These are phyloP conservation scores for Cryptocephalus primarius DNA, from an alignment of 2,888 invertebrate genomes.

Conservation along the genomic window DNA sequence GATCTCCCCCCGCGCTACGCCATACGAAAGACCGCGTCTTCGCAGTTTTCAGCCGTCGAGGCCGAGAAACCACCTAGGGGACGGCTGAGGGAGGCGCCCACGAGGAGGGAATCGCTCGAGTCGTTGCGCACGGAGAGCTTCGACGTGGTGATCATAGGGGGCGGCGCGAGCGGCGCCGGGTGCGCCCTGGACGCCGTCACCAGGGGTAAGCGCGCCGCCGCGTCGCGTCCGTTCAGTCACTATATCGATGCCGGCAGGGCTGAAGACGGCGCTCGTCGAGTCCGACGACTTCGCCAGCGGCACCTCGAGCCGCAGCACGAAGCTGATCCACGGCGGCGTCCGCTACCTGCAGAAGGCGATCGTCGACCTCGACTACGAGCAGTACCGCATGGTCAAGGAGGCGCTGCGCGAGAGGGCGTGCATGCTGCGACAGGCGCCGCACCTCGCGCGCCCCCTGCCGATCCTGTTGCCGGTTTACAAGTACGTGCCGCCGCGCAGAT, in stretches of 20 bases:
- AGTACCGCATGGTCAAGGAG: conserved; percentile 98
- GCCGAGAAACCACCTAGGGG: conserved; percentile 27
- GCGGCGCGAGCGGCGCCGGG: conserved; percentile 95
- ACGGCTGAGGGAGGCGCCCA: conserved; percentile 59
- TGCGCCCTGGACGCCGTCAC: conserved; percentile 92
- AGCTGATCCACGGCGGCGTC: conserved; percentile 97
- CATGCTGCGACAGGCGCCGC: conserved; percentile 91
- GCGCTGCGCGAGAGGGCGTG: conserved; percentile 91
- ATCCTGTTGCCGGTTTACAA: conserved; percentile 98
- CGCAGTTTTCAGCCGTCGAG: conserved; percentile 27
- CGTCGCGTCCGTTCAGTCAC: conserved; percentile 49
- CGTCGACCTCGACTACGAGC: conserved; percentile 85
- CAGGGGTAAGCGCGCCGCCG: conserved; percentile 51
- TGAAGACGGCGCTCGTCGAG: conserved; percentile 42
- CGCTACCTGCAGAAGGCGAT: conserved; percentile 97
- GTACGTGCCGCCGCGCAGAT: too few relatives aligned
- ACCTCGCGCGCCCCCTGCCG: conserved; percentile 91
- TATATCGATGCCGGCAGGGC: conserved; percentile 6
- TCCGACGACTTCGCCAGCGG: conserved; percentile 96
- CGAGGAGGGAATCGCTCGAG: conserved; percentile 68
- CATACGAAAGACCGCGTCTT: too few relatives aligned
- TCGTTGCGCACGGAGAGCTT: conserved; percentile 63
- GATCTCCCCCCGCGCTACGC: too few relatives aligned
- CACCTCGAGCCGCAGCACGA: conserved; percentile 89
- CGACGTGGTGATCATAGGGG: conserved; percentile 90